These are phyloP conservation scores for Megaptera novaeangliae DNA, from an alignment of 2,113 vertebrate species.

Conservation along the genomic window DNA sequence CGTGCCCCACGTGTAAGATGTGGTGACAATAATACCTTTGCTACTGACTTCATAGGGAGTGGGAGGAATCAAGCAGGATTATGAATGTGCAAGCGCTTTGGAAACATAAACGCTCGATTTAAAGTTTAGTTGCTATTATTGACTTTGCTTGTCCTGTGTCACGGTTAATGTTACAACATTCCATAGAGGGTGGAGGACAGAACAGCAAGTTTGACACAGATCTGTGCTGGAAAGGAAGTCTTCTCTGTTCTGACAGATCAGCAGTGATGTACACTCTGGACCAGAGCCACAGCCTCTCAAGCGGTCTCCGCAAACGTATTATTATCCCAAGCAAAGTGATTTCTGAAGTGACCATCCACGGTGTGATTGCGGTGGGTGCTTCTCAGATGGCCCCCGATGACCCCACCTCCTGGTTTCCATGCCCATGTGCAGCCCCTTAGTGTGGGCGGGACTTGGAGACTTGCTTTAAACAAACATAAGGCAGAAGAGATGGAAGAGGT, in stretches of 20 bases:
- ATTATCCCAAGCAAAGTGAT: too few species aligned
- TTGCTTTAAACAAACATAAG: background rate
- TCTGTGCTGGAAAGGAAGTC: accelerated
- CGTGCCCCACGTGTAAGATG: accelerated
- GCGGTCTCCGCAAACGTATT: background rate
- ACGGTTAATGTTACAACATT: background rate
- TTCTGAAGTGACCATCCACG: background rate
- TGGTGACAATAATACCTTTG: accelerated
- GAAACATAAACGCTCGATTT: background rate
- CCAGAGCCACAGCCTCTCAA: background rate
- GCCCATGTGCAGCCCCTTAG: background rate
- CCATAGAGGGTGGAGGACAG: background rate
- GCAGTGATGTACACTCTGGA: too few species aligned
- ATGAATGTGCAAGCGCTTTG: background rate
- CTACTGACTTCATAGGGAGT: background rate
- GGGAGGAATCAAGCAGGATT: background rate
- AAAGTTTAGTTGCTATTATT: background rate
- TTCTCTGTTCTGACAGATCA: background rate
- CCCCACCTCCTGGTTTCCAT: background rate
- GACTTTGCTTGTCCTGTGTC: too few species aligned
- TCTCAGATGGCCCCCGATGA: background rate
- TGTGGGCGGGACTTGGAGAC: background rate
- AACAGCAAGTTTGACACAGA: background rate
- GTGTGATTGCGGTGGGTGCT: background rate
- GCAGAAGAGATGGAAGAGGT: too few species aligned